Percentiles rank a stretch among this genome's conserved stretches.
phyloP scores from a whole-genome alignment of 2,113 vertebrate species.

The Aegypius monachus region DNA sequence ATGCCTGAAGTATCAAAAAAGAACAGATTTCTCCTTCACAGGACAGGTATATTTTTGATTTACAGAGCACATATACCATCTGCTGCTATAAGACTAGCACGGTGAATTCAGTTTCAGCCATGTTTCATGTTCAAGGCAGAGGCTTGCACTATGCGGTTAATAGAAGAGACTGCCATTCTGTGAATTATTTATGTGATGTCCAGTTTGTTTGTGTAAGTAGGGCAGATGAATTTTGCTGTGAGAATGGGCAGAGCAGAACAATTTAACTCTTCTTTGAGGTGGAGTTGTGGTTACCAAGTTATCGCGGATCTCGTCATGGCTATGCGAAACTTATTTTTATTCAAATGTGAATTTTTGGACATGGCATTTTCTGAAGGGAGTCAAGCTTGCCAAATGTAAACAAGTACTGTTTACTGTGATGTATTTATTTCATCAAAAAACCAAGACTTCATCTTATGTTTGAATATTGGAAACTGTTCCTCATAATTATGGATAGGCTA shows the following conservation, averaged over 20 bases:
- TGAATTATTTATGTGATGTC: not conserved
- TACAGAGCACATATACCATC: not conserved
- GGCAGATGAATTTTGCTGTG: not conserved
- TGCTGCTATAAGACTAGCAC: not conserved
- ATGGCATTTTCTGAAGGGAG: not conserved
- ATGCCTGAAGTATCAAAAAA: not conserved
- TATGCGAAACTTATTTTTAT: accelerated
- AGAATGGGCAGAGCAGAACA: not conserved
- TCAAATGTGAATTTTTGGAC: not conserved
- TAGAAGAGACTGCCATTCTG: not conserved
- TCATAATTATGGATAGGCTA: not conserved
- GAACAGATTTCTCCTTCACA: not conserved
- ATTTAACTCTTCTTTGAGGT: not conserved
- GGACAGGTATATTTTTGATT: not conserved
- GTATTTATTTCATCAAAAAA: not conserved
- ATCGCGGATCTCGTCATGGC: not conserved
- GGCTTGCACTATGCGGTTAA: not conserved
- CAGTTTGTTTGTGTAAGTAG: not conserved
- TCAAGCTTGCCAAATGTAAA: not conserved
- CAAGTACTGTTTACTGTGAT: not conserved
- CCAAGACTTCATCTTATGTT: not conserved
- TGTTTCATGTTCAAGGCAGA: not conserved
- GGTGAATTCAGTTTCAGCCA: not conserved
- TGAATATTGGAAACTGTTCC: not conserved
- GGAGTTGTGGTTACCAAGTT: not conserved